A percentile compares a stretch with the other conserved stretches of the same genome.
phyloP scores from a whole-genome alignment of 2,113 vertebrate species.

The Scomber colias region DNA sequence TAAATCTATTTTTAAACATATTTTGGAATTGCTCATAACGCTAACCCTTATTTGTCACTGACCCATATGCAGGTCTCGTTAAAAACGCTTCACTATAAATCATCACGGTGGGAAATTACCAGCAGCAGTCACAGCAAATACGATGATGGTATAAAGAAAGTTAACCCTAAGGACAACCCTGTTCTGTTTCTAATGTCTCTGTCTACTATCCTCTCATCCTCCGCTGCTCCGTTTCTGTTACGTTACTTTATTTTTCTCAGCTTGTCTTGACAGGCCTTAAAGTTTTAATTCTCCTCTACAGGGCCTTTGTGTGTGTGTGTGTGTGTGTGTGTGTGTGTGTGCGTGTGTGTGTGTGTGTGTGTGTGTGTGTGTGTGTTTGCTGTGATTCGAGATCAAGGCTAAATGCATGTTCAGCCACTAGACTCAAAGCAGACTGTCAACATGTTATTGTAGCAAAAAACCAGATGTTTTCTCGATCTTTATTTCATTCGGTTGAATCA shows the following conservation, averaged over 20 bases:
- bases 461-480: conserved; percentile 59
- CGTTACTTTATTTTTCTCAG: not conserved
- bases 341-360: too few relatives aligned
- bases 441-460: conserved; percentile 62
- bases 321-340: too few relatives aligned
- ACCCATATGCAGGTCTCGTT: conserved; percentile 54
- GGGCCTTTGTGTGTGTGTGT: conserved; percentile 14
- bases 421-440: conserved; percentile 65
- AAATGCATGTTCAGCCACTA: conserved; percentile 22
- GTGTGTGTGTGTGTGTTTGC: conserved; percentile 11
- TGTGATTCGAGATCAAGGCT: conserved; percentile 47
- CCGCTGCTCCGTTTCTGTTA: not conserved
- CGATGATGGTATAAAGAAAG: conserved; percentile 26
- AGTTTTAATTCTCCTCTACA: conserved; percentile 6
- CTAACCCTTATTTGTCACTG: too few relatives aligned
- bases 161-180: conserved; percentile 27
- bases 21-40: too few relatives aligned
- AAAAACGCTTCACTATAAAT: conserved; percentile 60
- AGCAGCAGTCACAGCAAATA: conserved; percentile 44
- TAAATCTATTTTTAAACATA: too few relatives aligned
- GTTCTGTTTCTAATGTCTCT: conserved; percentile 21
- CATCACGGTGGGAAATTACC: conserved; percentile 50
- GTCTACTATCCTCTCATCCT: conserved; percentile 31
- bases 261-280: conserved; percentile 40
- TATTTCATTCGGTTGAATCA: not conserved